phyloP scores from a whole-genome alignment of 2,113 vertebrate species.

The Salvelinus fontinalis region DNA sequence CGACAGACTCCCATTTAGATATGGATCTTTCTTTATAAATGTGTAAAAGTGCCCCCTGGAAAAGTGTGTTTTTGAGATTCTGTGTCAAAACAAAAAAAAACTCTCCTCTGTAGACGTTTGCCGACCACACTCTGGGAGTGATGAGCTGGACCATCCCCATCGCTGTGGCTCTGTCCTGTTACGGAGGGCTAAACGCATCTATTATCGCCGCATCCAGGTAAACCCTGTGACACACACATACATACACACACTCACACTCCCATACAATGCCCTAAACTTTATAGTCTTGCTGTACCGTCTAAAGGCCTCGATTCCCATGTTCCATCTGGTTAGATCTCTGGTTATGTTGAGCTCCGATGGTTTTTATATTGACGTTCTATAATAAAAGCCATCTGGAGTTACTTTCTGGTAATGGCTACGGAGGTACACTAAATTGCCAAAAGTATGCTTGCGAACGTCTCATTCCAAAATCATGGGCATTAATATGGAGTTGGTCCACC shows the following conservation, averaged over 20 bases:
- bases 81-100: neutral
- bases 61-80: neutral
- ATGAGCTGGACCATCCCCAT: conserved; percentile 94
- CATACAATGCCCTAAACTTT: neutral
- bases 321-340: neutral
- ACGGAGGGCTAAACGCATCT: conserved; percentile 93
- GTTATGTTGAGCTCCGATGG: neutral
- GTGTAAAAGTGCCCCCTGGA: neutral
- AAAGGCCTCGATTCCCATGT: neutral
- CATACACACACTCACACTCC: neutral
- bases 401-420: neutral
- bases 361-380: neutral
- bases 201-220: conserved; percentile 95
- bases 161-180: conserved; percentile 94
- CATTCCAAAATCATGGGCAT: too few species aligned
- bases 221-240: neutral
- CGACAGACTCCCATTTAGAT: too few species aligned
- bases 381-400: neutral
- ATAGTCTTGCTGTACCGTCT: neutral
- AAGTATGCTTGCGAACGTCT: too few species aligned
- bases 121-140: conserved; percentile 85
- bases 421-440: neutral
- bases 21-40: too few species aligned
- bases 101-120: conserved; percentile 83
- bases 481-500: too few species aligned